Percentiles rank a stretch among this genome's conserved stretches.
phyloP scores from a whole-genome alignment of 2,888 invertebrate species.

The Nomada goodeniana region DNA sequence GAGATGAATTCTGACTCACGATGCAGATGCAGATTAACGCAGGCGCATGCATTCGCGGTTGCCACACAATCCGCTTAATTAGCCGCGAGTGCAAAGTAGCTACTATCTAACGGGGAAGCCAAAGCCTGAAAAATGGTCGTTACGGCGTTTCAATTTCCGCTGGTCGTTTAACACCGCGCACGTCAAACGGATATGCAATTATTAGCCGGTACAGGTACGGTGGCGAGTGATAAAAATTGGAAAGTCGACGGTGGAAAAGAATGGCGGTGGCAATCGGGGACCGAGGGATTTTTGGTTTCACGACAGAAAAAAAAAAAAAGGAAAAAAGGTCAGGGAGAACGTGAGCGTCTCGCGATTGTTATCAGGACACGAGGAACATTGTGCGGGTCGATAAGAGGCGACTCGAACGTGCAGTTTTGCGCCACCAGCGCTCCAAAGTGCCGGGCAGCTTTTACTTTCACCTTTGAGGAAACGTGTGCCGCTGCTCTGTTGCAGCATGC shows the following conservation, averaged over 20 bases:
- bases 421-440: constrained; percentile 40
- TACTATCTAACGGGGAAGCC: background rate
- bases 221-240: background rate
- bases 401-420: constrained; percentile 45
- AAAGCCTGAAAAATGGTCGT: background rate
- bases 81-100: constrained; percentile 30
- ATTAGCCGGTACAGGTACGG: background rate
- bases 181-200: background rate
- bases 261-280: background rate
- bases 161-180: background rate
- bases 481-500: constrained; percentile 77
- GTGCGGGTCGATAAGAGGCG: constrained; percentile 55
- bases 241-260: background rate
- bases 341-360: constrained; percentile 27
- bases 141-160: constrained; percentile 6
- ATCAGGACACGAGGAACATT: constrained; percentile 34
- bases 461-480: constrained; percentile 67
- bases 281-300: background rate
- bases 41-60: constrained; percentile 39
- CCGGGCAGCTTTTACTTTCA: constrained; percentile 69
- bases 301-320: background rate
- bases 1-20: constrained; percentile 59
- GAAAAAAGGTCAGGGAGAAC: constrained; percentile 32
- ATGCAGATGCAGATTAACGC: constrained; percentile 45
- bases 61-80: constrained; percentile 62